These are phyloP conservation scores for Muraenolepis orangiensis DNA, from an alignment of 2,797 vertebrate species.

Conservation along the genomic window DNA sequence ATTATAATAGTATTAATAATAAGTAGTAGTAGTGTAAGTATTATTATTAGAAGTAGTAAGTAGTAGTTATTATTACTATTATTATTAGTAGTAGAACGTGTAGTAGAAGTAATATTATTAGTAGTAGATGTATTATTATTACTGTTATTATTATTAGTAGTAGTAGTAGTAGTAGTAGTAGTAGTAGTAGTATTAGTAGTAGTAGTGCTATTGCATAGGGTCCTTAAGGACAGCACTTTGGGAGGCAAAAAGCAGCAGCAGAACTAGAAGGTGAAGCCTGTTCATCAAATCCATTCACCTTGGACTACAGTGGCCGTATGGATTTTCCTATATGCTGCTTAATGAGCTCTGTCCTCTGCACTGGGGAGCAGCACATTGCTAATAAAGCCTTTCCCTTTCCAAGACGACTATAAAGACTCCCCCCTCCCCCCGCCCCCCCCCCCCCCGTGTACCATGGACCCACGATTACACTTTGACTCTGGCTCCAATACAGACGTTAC, in stretches of 20 bases:
- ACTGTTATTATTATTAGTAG: background rate
- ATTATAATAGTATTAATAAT: no score
- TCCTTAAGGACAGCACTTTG: background rate
- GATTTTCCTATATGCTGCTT: background rate
- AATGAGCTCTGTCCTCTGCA: background rate
- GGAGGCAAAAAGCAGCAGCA: conserved; percentile 27
- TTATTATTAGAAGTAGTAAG: background rate
- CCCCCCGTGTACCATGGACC: conserved; percentile 62
- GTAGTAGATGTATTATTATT: background rate
- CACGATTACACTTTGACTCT: conserved; percentile 53
- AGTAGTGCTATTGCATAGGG: background rate
- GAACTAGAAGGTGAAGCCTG: background rate
- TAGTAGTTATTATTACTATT: no score
- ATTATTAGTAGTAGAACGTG: no score
- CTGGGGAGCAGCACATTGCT: background rate
- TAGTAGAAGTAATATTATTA: background rate
- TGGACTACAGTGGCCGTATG: background rate
- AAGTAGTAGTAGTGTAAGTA: background rate
- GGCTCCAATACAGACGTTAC: conserved; percentile 73
- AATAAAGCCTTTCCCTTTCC: background rate
- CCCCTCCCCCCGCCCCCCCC: no score
- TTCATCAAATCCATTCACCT: background rate
- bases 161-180: background rate
- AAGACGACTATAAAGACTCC: background rate
- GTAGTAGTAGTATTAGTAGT: background rate